phyloP scores from a whole-genome alignment of 2,797 vertebrate species.

The Myotis pilosus region DNA sequence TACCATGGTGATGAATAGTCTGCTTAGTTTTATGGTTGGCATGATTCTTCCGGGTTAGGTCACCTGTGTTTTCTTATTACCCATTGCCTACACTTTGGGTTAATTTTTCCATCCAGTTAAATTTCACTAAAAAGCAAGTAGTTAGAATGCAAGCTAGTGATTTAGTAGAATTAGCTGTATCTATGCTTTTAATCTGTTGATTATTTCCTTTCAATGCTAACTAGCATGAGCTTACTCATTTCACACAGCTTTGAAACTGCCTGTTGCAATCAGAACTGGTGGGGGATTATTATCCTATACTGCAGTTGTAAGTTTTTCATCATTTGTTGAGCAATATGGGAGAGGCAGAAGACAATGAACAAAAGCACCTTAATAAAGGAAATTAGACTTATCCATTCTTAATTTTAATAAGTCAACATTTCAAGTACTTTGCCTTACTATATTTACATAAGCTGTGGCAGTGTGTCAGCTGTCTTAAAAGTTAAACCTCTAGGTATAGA shows the following conservation, averaged over 20 bases:
- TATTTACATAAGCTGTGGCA: not conserved
- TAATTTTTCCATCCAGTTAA: not conserved
- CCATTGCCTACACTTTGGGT: accelerated
- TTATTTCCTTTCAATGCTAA: not conserved
- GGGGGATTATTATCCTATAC: not conserved
- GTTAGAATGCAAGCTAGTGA: not conserved
- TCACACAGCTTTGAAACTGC: not conserved
- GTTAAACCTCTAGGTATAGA: not conserved
- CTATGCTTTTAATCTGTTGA: not conserved
- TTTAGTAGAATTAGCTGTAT: constrained; percentile 26
- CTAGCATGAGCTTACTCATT: not conserved
- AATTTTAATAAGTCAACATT: constrained; percentile 16
- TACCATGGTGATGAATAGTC: constrained; percentile 79
- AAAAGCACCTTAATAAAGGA: not conserved
- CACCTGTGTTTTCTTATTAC: not conserved
- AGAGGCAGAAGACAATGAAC: not conserved
- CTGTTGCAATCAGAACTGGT: not conserved
- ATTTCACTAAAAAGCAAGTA: constrained; percentile 30
- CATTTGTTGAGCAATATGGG: not conserved
- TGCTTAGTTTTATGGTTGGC: constrained; percentile 5
- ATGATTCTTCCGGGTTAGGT: not conserved
- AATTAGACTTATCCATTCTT: not conserved
- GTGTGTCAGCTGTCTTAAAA: not conserved
- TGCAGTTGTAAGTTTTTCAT: not conserved
- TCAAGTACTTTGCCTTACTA: not conserved